Base-by-base conservation (phyloP, 2,888 invertebrate genomes). In the Diarsia brunnea region DNA sequence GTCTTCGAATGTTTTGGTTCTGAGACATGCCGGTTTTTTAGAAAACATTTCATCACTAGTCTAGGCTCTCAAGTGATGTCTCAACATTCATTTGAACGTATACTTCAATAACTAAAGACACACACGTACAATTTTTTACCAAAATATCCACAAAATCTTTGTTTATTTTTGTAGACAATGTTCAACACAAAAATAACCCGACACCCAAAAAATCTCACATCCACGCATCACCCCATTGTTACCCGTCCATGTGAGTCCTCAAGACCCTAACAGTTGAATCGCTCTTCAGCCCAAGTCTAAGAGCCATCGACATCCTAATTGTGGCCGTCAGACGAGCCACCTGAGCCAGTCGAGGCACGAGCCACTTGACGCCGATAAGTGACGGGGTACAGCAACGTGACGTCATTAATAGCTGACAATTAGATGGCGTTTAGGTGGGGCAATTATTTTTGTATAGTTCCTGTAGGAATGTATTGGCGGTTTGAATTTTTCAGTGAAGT, bases 321-420 rank as follows among this genome's bases (percentile, higher is more conserved):
- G 85, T 69, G 82, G 83, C 73, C 73, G 73, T 86, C 84, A 82
- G 82, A 68, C 68, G 82, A 86, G 73, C 63, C 49, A 64, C 74
- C 75, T 75, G 81, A 81, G 81, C 79, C 77, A 77, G 63, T 43
- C 63, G 19, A 74, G 75, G 51, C 75, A 45, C 76, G 77, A 78
- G 73, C 78, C 81, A 82, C 89, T 88, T 79, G 79, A 81, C 81
- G 75, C 61, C 87, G 78, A 81, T 84, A 81, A 88, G 85, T 82
- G 85, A 79, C 68, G 85, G 68, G 61, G 68, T 79, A 69, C 45
- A 53, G 49, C 75, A 60, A 47, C 65, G 27, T 78, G 75, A 78
- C 65, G 81, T 78, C 78, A 75, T 81, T 78, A 81, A 78, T 78
- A 66, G 78, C 60, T 38, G 16, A 66, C 75, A 78, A 78, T 81